Percentiles rank a stretch among this genome's conserved stretches.
These are phyloP conservation scores for Drosophila acutilabella DNA, from an alignment of 2,888 invertebrate species.

Conservation along the genomic window DNA sequence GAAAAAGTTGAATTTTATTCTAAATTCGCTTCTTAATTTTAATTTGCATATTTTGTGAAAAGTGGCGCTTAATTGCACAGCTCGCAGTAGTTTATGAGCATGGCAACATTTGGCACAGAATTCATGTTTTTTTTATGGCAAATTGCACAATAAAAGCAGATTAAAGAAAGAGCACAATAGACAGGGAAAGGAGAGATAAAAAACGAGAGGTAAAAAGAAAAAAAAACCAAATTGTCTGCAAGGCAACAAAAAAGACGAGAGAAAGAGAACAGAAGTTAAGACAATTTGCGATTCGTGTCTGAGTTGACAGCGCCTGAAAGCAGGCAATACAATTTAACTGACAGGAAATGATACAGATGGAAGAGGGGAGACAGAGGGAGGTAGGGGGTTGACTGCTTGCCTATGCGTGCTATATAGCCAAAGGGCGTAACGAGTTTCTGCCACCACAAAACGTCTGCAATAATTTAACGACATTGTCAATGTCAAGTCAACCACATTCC, in stretches of 20 bases:
- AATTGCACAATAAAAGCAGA: constrained; percentile 43
- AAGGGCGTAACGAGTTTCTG: constrained; percentile 26
- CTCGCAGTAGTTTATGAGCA: constrained; percentile 29
- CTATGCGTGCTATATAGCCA: constrained; percentile 22
- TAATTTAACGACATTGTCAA: constrained; percentile 48
- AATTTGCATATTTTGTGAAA: constrained; percentile 1
- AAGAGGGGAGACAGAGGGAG: not conserved
- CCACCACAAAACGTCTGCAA: constrained; percentile 10
- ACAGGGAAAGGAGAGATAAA: not conserved
- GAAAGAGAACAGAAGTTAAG: constrained; percentile 38
- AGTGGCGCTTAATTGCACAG: constrained; percentile 62
- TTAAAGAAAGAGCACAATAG: not conserved
- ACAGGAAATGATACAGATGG: not conserved
- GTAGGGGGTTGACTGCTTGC: not conserved
- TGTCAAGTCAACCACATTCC: constrained; percentile 38
- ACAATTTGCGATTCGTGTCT: constrained; percentile 64
- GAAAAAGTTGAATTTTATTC: constrained; percentile 32
- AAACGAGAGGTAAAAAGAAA: too few species aligned
- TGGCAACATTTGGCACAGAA: constrained; percentile 8
- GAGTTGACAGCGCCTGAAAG: constrained; percentile 38
- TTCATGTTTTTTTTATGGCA: constrained; percentile 54
- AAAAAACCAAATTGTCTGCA: constrained; percentile 42
- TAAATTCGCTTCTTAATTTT: not conserved
- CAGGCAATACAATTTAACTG: constrained; percentile 47
- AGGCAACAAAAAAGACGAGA: constrained; percentile 25